phyloP scores from a whole-genome alignment of 35 echinoderm and acorn worm species.

The Heliocidaris tuberculata region DNA sequence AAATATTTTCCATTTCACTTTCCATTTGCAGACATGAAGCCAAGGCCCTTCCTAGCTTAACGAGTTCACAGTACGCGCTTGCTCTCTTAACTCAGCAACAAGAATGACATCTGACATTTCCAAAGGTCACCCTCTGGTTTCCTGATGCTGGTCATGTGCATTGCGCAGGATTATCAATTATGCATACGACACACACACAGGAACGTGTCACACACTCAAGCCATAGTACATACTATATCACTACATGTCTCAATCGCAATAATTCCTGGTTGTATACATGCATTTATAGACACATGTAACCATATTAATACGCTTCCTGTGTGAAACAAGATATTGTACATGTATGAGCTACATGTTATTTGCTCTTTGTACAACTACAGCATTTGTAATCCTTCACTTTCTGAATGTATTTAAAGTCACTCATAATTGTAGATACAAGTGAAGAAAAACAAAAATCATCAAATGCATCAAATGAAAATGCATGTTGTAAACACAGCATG shows the following conservation, averaged over 20 bases:
- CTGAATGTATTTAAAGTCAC: neutral
- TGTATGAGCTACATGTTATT: neutral
- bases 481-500: too few species aligned
- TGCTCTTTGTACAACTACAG: neutral
- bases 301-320: neutral
- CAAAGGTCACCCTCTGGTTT: constrained; percentile 8
- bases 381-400: neutral
- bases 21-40: neutral
- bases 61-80: neutral
- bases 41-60: neutral
- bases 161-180: neutral
- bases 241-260: neutral
- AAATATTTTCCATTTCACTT: neutral
- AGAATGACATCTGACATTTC: constrained; percentile 17
- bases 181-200: neutral
- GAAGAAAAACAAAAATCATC: too few species aligned
- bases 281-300: neutral
- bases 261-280: neutral
- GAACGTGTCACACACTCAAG: neutral
- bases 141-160: constrained; percentile 14
- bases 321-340: neutral
- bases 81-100: constrained; percentile 6
- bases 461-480: too few species aligned
- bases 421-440: too few species aligned
- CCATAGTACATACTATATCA: neutral